Conservation (phyloP, 2,797 vertebrate species). For the Microchirus variegatus region DNA sequence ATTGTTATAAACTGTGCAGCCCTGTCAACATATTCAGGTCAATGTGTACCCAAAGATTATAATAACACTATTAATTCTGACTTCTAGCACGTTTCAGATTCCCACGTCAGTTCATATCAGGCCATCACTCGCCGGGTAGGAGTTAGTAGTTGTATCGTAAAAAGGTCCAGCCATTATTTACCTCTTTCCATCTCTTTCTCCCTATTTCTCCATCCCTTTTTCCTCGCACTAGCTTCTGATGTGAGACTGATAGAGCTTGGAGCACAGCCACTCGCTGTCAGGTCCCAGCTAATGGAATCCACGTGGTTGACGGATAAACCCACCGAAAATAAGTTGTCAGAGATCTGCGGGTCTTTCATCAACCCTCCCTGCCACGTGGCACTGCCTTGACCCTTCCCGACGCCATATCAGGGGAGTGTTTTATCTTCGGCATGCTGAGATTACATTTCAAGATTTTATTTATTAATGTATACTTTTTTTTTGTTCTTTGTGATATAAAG, state of each 20-base stretch:
- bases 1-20: constrained; percentile 34
- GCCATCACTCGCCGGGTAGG: not conserved
- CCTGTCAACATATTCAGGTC: constrained; percentile 20
- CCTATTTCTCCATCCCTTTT: constrained; percentile 46
- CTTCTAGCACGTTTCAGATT: constrained; percentile 17
- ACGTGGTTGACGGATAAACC: constrained; percentile 82
- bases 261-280: constrained; percentile 75
- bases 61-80: constrained; percentile 26
- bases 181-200: constrained; percentile 38
- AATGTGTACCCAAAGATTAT: constrained; percentile 9
- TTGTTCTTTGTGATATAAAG: constrained; percentile 39
- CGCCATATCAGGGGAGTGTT: constrained; percentile 50
- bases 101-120: not conserved
- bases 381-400: constrained; percentile 71
- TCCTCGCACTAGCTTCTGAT: constrained; percentile 60
- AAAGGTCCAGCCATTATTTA: constrained; percentile 33
- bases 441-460: constrained; percentile 67
- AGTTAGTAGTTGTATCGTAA: constrained; percentile 25
- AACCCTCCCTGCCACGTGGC: constrained; percentile 58
- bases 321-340: constrained; percentile 82
- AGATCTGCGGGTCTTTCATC: constrained; percentile 74
- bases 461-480: constrained; percentile 61
- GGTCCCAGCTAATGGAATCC: constrained; percentile 81
- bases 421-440: constrained; percentile 67
- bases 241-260: constrained; percentile 75